These are phyloP conservation scores for Oncorhynchus masou DNA, from an alignment of 2,113 vertebrate genomes.

Conservation along the genomic window DNA sequence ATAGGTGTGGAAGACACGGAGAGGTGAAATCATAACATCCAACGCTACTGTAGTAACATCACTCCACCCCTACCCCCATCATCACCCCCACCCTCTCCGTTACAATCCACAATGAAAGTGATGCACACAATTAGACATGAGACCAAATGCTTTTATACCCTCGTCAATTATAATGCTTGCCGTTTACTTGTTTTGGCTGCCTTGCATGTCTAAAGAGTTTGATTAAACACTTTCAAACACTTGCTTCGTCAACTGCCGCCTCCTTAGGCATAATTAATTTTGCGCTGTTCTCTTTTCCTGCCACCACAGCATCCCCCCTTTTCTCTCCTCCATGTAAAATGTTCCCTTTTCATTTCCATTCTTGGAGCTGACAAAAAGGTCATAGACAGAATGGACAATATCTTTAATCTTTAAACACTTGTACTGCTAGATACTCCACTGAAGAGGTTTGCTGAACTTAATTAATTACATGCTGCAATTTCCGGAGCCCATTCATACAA, in stretches of 20 bases:
- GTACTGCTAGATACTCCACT: not conserved
- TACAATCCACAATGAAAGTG: constrained; percentile 30
- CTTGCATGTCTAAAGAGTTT: constrained; percentile 58
- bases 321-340: constrained; percentile 34
- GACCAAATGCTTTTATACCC: constrained; percentile 23
- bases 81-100: no score
- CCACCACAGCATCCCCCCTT: not conserved
- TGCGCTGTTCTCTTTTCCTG: constrained; percentile 38
- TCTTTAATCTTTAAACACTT: constrained; percentile 59
- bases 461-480: constrained; percentile 63
- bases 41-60: no score
- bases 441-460: constrained; percentile 45
- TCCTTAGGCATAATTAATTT: constrained; percentile 42
- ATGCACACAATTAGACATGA: constrained; percentile 46
- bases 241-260: constrained; percentile 46
- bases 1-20: no score
- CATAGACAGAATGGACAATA: constrained; percentile 31
- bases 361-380: constrained; percentile 55
- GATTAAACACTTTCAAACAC: constrained; percentile 56
- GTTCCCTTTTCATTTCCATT: constrained; percentile 54
- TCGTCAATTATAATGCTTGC: constrained; percentile 50
- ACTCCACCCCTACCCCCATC: no score
- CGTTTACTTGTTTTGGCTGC: constrained; percentile 54
- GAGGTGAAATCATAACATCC: no score
- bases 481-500: constrained; percentile 43